Percentiles rank a stretch among this genome's conserved stretches.
Conservation (phyloP, 2,888 invertebrate genomes). For the Andrena minutula region DNA sequence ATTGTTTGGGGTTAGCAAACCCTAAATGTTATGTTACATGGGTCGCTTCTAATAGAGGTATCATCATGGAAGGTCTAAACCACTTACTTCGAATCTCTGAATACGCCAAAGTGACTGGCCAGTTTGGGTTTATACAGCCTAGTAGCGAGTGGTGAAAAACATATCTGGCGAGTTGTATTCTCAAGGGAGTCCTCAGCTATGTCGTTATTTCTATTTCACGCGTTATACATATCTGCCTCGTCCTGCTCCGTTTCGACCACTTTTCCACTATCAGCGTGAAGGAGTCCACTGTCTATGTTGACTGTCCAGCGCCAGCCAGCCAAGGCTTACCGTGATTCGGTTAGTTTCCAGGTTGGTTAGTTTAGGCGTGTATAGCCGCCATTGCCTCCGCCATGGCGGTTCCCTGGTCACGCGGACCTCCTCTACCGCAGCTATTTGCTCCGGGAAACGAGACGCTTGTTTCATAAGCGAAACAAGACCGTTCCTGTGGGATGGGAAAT, state of each 20-base stretch:
- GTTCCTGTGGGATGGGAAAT: constrained; percentile 31
- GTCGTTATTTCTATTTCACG: neutral
- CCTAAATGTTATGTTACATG: too few species aligned
- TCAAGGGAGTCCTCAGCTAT: neutral
- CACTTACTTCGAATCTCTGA: too few species aligned
- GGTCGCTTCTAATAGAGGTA: too few species aligned
- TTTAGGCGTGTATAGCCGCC: constrained; percentile 62
- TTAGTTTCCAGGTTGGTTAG: constrained; percentile 67
- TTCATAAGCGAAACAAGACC: constrained; percentile 61
- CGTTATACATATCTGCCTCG: neutral
- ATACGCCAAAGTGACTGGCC: too few species aligned
- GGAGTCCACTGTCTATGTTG: constrained; percentile 50
- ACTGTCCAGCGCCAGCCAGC: constrained; percentile 46
- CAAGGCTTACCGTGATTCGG: constrained; percentile 51
- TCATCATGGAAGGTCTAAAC: too few species aligned
- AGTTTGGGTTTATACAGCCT: too few species aligned
- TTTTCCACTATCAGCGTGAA: neutral
- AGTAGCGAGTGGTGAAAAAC: too few species aligned
- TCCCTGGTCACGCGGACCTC: constrained; percentile 35
- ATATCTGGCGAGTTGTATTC: too few species aligned
- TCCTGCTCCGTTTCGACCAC: neutral
- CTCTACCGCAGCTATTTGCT: constrained; percentile 65
- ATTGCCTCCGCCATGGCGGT: constrained; percentile 9
- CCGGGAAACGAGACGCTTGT: constrained; percentile 56
- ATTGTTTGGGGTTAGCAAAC: too few species aligned